phyloP scores from a whole-genome alignment of 2,113 vertebrate species.

The Ctenodactylus gundi region DNA sequence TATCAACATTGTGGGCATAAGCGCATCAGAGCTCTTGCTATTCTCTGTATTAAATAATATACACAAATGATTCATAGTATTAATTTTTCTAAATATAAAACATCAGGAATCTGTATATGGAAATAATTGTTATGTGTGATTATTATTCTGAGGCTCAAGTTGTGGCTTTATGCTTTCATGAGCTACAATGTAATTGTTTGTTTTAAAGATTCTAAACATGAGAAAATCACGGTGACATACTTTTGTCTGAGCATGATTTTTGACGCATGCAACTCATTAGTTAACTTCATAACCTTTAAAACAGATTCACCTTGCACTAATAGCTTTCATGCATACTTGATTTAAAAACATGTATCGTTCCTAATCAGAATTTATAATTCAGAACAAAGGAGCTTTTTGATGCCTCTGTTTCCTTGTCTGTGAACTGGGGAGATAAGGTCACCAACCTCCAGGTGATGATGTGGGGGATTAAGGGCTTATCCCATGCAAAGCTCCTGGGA shows the following conservation, averaged over 20 bases:
- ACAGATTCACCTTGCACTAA: not conserved
- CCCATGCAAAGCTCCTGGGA: not conserved
- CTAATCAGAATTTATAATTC: not conserved
- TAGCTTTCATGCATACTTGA: not conserved
- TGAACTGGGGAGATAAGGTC: not conserved
- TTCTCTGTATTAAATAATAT: not conserved
- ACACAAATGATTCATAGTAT: not conserved
- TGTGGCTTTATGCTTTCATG: not conserved
- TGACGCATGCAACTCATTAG: not conserved
- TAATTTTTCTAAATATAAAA: conserved; percentile 34
- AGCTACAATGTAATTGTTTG: not conserved
- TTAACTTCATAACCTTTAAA: not conserved
- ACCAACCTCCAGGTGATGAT: not conserved
- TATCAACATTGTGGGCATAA: not conserved
- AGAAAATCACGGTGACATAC: not conserved
- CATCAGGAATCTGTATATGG: not conserved
- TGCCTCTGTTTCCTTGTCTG: not conserved
- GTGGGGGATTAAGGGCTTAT: not conserved
- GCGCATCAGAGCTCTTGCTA: not conserved
- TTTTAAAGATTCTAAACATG: conserved; percentile 7
- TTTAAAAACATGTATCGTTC: not conserved
- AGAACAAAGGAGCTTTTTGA: not conserved
- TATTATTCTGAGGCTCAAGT: not conserved
- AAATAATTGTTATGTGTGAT: not conserved
- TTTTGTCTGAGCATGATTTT: conserved; percentile 1